Percentiles rank a stretch among this genome's conserved stretches.
Conservation (phyloP, 2,113 vertebrate species). For the Oncorhynchus keta region DNA sequence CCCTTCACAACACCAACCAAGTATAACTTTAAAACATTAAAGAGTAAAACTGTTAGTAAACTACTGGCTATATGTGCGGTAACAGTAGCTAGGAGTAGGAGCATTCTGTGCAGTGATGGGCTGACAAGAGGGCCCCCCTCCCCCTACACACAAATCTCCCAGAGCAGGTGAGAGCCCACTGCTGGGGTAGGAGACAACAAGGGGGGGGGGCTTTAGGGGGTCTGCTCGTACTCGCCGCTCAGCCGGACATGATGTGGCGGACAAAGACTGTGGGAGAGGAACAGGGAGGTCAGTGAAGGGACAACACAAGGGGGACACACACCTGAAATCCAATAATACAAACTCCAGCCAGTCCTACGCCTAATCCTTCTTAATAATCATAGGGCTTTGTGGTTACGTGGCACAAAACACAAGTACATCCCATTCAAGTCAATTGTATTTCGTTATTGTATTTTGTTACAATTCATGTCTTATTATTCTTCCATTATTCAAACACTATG, state of each 20-base stretch:
- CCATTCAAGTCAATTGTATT: neutral
- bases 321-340: neutral
- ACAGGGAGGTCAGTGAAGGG: constrained; percentile 55
- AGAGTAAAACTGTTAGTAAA: too few species aligned
- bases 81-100: neutral
- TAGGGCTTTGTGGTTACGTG: neutral
- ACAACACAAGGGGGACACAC: constrained; percentile 3
- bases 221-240: constrained; percentile 53
- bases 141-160: constrained; percentile 15
- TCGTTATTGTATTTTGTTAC: neutral
- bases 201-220: neutral
- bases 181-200: constrained; percentile 11
- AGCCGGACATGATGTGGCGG: constrained; percentile 79
- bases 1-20: too few species aligned
- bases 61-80: neutral
- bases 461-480: too few species aligned
- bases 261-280: constrained; percentile 79
- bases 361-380: neutral
- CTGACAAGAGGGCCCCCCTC: neutral
- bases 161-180: constrained; percentile 56
- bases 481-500: too few species aligned
- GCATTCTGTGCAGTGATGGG: neutral
- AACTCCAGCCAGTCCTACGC: neutral
- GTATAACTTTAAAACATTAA: too few species aligned
- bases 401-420: neutral